Conservation (phyloP, 1,140 invertebrate species). For the Mizuhopecten yessoensis region DNA sequence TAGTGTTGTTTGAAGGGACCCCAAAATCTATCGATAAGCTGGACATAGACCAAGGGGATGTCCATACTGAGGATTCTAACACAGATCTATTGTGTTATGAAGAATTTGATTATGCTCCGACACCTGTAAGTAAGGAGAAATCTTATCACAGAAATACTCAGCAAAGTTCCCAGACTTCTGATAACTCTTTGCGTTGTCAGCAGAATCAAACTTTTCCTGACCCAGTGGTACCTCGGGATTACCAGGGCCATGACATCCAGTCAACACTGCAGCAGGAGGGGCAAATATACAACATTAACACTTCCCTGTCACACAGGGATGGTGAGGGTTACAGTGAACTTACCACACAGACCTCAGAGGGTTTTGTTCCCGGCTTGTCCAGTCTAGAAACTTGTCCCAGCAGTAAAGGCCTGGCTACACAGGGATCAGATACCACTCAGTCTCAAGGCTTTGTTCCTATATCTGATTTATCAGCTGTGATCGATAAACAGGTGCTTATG, state of each 20-base stretch:
- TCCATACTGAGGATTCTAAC: background rate
- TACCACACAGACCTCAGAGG: background rate
- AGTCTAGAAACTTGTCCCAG: background rate
- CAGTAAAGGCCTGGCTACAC: background rate
- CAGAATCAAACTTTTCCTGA: background rate
- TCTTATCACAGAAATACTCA: background rate
- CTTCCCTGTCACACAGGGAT: background rate
- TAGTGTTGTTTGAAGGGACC: background rate
- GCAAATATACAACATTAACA: background rate
- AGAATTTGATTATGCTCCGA: background rate
- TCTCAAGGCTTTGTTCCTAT: constrained; percentile 18
- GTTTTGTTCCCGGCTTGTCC: background rate
- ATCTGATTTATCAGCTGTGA: background rate
- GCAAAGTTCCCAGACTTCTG: background rate
- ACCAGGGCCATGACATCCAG: background rate
- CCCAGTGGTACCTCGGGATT: background rate
- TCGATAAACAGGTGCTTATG: background rate
- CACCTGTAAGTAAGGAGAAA: background rate
- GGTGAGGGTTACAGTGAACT: background rate
- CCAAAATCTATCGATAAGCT: background rate
- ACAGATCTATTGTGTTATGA: background rate
- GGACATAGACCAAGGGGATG: background rate
- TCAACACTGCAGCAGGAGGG: no score
- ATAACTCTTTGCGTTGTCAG: background rate
- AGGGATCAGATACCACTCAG: background rate